Percentiles rank a stretch among this genome's conserved stretches.
Evolutionary conservation across 2,797 vertebrate genomes (phyloP).

Genomic region (Brotogeris chrysoptera): DNA sequence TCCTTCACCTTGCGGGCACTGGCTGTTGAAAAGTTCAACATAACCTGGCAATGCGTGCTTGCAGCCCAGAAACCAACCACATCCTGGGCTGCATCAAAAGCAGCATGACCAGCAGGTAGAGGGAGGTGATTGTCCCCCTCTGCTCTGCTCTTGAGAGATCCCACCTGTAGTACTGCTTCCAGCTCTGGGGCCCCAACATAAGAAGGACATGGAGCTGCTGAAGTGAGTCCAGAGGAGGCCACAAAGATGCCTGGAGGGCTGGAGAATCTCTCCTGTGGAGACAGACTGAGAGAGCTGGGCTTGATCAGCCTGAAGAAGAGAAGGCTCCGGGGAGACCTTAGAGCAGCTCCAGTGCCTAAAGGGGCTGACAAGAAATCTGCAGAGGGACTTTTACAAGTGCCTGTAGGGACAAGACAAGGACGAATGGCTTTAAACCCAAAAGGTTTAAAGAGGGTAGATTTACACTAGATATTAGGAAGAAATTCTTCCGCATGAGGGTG

Average conservation of each 20-base stretch:
- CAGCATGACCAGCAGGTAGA: neutral
- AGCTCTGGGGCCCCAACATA: neutral
- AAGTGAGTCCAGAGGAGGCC: neutral
- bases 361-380: neutral
- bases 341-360: neutral
- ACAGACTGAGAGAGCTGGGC: neutral
- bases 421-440: neutral
- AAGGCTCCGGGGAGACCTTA: neutral
- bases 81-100: neutral
- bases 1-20: neutral
- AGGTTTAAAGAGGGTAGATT: neutral
- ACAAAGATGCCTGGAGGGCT: neutral
- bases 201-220: neutral
- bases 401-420: neutral
- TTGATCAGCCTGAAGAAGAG: neutral
- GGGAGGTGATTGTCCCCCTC: neutral
- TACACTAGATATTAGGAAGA: neutral
- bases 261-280: neutral
- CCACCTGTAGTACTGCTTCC: neutral
- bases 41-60: neutral
- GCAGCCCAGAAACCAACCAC: neutral
- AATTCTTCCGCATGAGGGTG: neutral
- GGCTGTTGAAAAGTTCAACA: neutral
- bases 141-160: neutral
- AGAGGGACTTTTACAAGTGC: neutral